Evolutionary conservation across 2,113 vertebrate genomes (phyloP).

Genomic region (Gymnocephalus cernua): DNA sequence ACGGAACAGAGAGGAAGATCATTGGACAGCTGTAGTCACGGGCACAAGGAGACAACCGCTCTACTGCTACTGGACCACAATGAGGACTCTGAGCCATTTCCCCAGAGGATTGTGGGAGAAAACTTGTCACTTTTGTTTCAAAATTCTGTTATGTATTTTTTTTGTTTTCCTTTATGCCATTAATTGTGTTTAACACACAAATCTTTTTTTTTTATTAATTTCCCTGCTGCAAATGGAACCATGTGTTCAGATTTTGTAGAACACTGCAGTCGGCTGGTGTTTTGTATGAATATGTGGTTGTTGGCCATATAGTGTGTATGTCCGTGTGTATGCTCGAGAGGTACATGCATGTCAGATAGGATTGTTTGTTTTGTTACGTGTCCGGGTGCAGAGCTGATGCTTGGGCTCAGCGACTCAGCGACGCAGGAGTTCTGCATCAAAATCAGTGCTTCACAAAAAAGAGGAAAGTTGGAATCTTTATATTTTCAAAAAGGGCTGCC

Average conservation of each 20-base stretch:
- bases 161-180: constrained; percentile 54
- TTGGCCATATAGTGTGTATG: constrained; percentile 41
- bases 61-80: constrained; percentile 72
- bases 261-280: constrained; percentile 56
- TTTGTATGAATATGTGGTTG: constrained; percentile 60
- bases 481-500: constrained; percentile 93
- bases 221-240: constrained; percentile 67
- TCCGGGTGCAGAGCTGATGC: constrained; percentile 59
- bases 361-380: constrained; percentile 59
- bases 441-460: constrained; percentile 84
- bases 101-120: constrained; percentile 69
- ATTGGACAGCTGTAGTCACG: constrained; percentile 22
- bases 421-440: constrained; percentile 74
- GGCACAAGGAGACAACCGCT: constrained; percentile 47
- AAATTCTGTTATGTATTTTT: constrained; percentile 44
- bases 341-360: constrained; percentile 70
- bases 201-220: constrained; percentile 13
- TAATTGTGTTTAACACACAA: constrained; percentile 44
- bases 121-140: constrained; percentile 61
- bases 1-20: constrained; percentile 1
- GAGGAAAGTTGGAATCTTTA: constrained; percentile 79
- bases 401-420: constrained; percentile 59
- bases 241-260: constrained; percentile 62
- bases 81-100: constrained; percentile 75
- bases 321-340: constrained; percentile 49